These are phyloP conservation scores for Telmatochromis brachygnathus DNA, from an alignment of 2,113 vertebrate species.

Conservation along the genomic window DNA sequence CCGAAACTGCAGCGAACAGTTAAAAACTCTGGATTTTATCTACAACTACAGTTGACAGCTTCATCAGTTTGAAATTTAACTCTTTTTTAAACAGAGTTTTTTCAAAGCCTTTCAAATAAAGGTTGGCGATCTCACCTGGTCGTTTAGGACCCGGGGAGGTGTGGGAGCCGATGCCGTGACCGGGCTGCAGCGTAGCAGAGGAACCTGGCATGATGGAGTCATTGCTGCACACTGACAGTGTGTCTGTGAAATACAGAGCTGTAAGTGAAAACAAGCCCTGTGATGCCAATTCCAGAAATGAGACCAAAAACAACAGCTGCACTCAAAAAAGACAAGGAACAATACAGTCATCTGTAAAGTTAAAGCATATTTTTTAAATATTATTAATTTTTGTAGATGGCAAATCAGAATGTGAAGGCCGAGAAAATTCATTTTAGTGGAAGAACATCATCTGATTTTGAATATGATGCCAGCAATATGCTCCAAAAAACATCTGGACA, in stretches of 20 bases:
- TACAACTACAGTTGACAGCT: background rate
- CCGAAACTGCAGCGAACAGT: background rate
- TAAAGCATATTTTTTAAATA: background rate
- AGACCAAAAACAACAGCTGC: background rate
- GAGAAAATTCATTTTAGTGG: background rate
- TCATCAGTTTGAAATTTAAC: background rate
- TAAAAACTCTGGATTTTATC: background rate
- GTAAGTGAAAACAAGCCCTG: background rate
- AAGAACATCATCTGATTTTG: background rate
- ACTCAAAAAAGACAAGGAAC: background rate
- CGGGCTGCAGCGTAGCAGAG: conserved; percentile 84
- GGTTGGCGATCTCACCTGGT: conserved; percentile 66
- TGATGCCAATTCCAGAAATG: background rate
- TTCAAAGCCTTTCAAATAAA: background rate
- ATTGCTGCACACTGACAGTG: conserved; percentile 92
- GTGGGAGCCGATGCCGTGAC: conserved; percentile 86
- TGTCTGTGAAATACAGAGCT: conserved; percentile 70
- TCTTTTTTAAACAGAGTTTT: background rate
- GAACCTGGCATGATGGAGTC: conserved; percentile 93
- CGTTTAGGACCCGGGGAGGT: conserved; percentile 93
- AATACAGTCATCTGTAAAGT: background rate
- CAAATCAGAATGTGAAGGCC: background rate
- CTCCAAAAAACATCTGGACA: background rate
- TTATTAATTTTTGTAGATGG: too few relatives aligned
- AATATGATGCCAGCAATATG: background rate